Base-by-base conservation (phyloP, 2,888 invertebrate species). In the Miltochrista miniata region DNA sequence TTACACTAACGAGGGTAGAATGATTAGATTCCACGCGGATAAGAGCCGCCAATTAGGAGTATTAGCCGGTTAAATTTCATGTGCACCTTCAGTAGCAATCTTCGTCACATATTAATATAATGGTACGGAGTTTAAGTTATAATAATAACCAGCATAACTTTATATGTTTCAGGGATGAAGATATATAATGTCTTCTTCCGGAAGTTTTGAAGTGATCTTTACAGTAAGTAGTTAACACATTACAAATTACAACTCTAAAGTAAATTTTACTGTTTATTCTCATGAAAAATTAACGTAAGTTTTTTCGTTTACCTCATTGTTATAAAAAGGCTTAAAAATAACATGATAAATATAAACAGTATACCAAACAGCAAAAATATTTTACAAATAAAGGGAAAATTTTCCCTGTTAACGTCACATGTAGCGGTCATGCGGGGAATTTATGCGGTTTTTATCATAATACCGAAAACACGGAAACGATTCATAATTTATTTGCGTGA, bases 401-500 rank as follows among this genome's bases (percentile, higher is more conserved):
- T 53, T 2, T 56, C 38, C 45, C 44, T 44, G 49, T 31, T 39
- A 34, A 51, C 49, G 35, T 52, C 57, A 45, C 39, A 39, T 54
- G 53, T 47, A 40, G 24, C 35, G 24, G n/a, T 36, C 31, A 24
- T 43, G 51, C 38, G 51, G 52, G 47, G 48, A 62, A 70, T 70
- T 60, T 70, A 70, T 72, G 55, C 60, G 57, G 65, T 63, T 65
- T 61, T 65, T 70, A 70, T 65, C 71, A 65, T 68, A 65, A 67
- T 59, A 58, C 47, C 30, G 51, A 49, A 52, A 54, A 58, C 64
- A 61, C 35, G 35, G 54, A 45, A 45, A 49, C 54, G 61, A 65
- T 70, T 65, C 68, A 65, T 72, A 72, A 67, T 70, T 60, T 65
- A 70, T 67, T 63, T 63, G 33, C 46, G n/a, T n/a, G n/a, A n/a